Base-by-base conservation (phyloP, 2,113 vertebrate genomes). In the Pithys albifrons region DNA sequence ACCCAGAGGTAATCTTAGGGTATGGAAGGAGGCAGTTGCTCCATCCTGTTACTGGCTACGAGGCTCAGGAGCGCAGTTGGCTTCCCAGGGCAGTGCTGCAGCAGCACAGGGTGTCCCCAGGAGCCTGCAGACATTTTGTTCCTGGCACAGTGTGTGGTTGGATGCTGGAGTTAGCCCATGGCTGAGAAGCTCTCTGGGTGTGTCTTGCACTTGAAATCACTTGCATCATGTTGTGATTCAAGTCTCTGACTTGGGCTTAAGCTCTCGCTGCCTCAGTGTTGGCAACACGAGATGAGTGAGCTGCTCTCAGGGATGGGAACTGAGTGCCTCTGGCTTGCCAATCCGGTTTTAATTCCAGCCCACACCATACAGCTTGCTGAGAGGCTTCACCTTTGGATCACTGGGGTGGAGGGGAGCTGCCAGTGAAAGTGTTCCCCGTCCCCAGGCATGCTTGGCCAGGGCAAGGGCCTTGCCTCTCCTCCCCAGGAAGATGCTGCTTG, bases 31-130 rank as follows among this genome's bases (percentile, higher is more conserved):
- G 9, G 23, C 3, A 7, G 52, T 2, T 33, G 19, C 23, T 39
- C 49, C 0, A 1, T 15, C 61, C 52, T 43, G 49, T 49, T 28
- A 35, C 71, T 59, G 67, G 22, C 49, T 1, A 0, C 2, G 24
- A 19, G 49, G n/a, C 65, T 19, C 1, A 0, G 31, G 22, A 77
- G 24, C 0, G 4, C 6, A 3, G 14, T 24, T 0, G 0, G 54
- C 66, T 86, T 39, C 48, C 33, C 45, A n/a, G 58, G 75, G 35
- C 14, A 6, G n/a, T 59, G 39, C 87, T 35, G 89, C 62, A 51
- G 72, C 66, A 43, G 67, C 12, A 2, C 2, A 0, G 71, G 80
- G 64, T 3, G 1, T 85, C 59, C 74, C 54, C 49, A n/a, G 62
- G 37, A 80, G 61, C 55, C 78, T 1, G 5, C 7, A 9, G 58